Evolutionary conservation across 2,888 invertebrate genomes (phyloP).

Genomic region (Leucoptera coffeella): DNA sequence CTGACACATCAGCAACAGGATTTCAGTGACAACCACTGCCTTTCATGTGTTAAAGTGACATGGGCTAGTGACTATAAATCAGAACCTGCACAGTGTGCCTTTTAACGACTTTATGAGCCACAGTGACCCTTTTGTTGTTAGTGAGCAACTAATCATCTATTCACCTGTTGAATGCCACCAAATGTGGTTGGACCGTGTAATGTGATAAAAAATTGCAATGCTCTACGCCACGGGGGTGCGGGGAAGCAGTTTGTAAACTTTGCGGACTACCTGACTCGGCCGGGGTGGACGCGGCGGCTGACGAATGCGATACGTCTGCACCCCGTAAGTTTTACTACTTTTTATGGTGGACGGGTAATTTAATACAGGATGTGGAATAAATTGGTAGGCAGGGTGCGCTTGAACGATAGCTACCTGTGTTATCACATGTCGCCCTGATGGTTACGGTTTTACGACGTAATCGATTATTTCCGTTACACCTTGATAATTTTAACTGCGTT

Average conservation of each 20-base stretch:
- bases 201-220: conserved; percentile 51
- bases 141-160: conserved; percentile 38
- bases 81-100: conserved; percentile 16
- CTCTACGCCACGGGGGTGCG: conserved; percentile 18
- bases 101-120: conserved; percentile 42
- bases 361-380: conserved; percentile 48
- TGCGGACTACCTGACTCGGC: conserved; percentile 42
- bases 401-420: conserved; percentile 43
- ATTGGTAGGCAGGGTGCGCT: conserved; percentile 48
- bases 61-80: too few species aligned
- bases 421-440: too few species aligned
- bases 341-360: conserved; percentile 27
- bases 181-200: conserved; percentile 42
- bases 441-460: too few species aligned
- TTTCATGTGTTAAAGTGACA: too few species aligned
- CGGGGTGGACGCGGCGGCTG: conserved; percentile 24
- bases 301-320: conserved; percentile 29
- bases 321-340: conserved; percentile 39
- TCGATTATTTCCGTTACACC: too few species aligned
- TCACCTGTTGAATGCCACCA: conserved; percentile 35
- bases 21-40: conserved; percentile 2
- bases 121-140: conserved; percentile 41
- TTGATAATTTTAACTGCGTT: too few species aligned
- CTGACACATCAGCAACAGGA: conserved; percentile 11
- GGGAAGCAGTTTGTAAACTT: conserved; percentile 38